Percentiles rank a stretch among this genome's conserved stretches.
These are phyloP conservation scores for Thamnophis elegans DNA, from an alignment of 2,797 vertebrate species.

Conservation along the genomic window DNA sequence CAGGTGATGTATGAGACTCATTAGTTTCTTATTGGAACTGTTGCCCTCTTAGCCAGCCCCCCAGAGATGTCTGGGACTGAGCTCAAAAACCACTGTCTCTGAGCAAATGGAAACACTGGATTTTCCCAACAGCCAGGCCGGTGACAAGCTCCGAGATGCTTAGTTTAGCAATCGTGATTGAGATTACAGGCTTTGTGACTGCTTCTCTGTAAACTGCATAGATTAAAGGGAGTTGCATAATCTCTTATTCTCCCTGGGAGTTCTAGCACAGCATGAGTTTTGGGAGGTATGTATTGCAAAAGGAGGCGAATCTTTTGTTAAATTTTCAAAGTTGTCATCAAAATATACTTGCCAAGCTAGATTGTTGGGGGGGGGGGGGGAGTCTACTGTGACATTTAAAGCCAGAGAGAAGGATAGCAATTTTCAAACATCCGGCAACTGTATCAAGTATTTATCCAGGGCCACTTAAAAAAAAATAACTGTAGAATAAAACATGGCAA, in stretches of 20 bases:
- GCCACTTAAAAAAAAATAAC: not conserved
- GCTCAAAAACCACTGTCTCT: constrained; percentile 33
- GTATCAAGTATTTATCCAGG: not conserved
- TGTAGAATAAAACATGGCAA: not conserved
- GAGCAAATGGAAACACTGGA: constrained; percentile 58
- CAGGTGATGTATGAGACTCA: constrained; percentile 30
- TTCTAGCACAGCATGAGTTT: not conserved
- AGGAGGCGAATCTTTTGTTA: not conserved
- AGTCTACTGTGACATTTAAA: not conserved
- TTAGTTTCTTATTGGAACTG: not conserved
- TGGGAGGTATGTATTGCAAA: not conserved
- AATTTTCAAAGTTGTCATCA: not conserved
- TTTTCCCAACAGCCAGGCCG: constrained; percentile 35
- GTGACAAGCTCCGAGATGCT: constrained; percentile 1
- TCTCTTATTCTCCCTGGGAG: not conserved
- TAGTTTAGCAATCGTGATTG: fast-evolving
- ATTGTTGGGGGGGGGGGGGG: too few relatives aligned
- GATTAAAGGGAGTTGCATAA: not conserved
- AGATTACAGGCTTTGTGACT: not conserved
- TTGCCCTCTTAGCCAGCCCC: constrained; percentile 13
- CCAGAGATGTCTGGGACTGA: constrained; percentile 29
- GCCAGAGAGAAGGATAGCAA: not conserved
- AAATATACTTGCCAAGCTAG: not conserved
- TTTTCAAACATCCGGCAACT: not conserved
- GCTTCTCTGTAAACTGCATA: not conserved